Percentiles rank a stretch among this genome's conserved stretches.
Evolutionary conservation across 2,888 invertebrate genomes (phyloP).

Genomic region (Melieria picta): DNA sequence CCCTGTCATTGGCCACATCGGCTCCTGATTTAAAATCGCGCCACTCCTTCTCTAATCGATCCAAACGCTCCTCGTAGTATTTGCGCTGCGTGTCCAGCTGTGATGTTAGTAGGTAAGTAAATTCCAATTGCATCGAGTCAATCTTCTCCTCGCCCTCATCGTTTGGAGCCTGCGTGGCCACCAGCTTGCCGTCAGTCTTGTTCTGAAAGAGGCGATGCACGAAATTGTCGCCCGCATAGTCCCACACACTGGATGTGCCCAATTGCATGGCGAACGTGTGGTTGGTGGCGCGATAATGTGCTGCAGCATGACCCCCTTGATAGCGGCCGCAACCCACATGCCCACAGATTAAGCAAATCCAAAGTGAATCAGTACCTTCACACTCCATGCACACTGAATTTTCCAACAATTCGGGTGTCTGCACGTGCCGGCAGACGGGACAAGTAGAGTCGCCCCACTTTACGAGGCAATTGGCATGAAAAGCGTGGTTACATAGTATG

Average conservation of each 20-base stretch:
- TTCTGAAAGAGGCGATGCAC: slow-evolving; percentile 94
- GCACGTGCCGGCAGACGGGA: slow-evolving; percentile 90
- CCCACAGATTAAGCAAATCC: slow-evolving; percentile 99
- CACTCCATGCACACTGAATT: slow-evolving; percentile 72
- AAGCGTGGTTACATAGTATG: slow-evolving; percentile 97
- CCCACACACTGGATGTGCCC: slow-evolving; percentile 98
- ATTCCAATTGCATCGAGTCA: slow-evolving; percentile 95
- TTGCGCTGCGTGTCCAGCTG: slow-evolving; percentile 94
- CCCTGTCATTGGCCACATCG: slow-evolving; percentile 67
- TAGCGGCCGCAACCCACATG: slow-evolving; percentile 97
- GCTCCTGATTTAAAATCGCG: slow-evolving; percentile 70
- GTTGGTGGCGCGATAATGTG: slow-evolving; percentile 93
- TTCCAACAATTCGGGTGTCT: slow-evolving; percentile 70
- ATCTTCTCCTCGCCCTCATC: slow-evolving; percentile 82
- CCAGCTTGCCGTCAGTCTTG: slow-evolving; percentile 95
- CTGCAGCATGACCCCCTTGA: slow-evolving; percentile 90
- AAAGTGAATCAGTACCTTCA: slow-evolving; percentile 80
- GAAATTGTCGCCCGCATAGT: slow-evolving; percentile 95
- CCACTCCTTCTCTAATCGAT: slow-evolving; percentile 70
- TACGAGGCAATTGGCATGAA: slow-evolving; percentile 93
- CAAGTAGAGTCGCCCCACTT: slow-evolving; percentile 98
- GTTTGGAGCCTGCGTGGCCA: slow-evolving; percentile 78
- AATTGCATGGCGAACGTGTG: slow-evolving; percentile 98
- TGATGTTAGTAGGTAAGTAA: slow-evolving; percentile 93
- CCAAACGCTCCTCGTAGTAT: slow-evolving; percentile 87